These are phyloP conservation scores for Protosalanx chinensis DNA, from an alignment of 2,797 vertebrate genomes.

Conservation along the genomic window DNA sequence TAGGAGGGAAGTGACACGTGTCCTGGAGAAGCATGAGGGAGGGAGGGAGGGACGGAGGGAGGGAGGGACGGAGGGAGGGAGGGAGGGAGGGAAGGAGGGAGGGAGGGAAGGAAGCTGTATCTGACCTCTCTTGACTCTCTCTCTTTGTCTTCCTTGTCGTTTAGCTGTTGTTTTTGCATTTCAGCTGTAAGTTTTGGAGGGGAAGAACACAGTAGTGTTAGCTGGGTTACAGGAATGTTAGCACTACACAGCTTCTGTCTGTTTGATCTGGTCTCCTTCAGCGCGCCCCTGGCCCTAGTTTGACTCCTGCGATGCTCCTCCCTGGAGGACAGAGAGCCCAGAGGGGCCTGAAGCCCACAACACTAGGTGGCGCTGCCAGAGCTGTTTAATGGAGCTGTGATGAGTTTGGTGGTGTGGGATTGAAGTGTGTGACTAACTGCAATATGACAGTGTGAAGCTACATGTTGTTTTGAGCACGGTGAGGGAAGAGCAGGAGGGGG, in stretches of 20 bases:
- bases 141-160: not conserved
- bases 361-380: conserved; percentile 60
- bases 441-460: conserved; percentile 20
- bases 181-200: not conserved
- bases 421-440: not conserved
- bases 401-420: not conserved
- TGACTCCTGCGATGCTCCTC: not conserved
- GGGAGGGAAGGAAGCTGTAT: no score
- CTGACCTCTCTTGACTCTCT: not conserved
- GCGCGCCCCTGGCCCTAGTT: not conserved
- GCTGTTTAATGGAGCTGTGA: conserved; percentile 19
- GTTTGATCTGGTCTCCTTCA: not conserved
- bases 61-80: no score
- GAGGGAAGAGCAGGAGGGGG: conserved; percentile 11
- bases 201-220: no score
- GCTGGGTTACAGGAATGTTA: not conserved
- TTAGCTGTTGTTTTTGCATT: not conserved
- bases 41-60: no score
- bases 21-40: conserved; percentile 7
- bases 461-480: conserved; percentile 27
- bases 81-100: no score
- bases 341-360: conserved; percentile 21
- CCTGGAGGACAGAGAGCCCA: not conserved
- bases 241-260: not conserved
- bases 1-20: conserved; percentile 24